Percentiles rank a stretch among this genome's conserved stretches.
phyloP scores from a whole-genome alignment of 2,113 vertebrate genomes.

The Terrapene triunguis region DNA sequence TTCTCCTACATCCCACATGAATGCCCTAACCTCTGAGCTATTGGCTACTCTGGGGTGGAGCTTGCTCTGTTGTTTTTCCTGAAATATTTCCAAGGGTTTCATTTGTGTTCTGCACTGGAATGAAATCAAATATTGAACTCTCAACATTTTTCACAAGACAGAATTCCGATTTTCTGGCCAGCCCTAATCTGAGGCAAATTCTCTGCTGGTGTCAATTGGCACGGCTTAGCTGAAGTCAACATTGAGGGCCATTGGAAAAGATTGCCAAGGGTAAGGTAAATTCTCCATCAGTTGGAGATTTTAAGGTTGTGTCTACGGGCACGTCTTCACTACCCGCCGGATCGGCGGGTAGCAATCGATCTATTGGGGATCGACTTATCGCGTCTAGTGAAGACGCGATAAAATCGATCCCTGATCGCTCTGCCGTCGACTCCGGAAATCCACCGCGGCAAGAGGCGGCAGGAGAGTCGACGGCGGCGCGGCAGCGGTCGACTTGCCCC shows the following conservation, averaged over 20 bases:
- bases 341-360: no score
- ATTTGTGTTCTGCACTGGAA: not conserved
- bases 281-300: not conserved
- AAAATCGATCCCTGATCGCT: no score
- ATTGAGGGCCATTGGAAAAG: rapidly evolving
- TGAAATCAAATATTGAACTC: not conserved
- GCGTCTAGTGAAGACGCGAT: no score
- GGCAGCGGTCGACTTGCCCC: no score
- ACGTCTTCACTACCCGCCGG: no score
- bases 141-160: not conserved
- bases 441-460: no score
- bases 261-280: not conserved
- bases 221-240: rapidly evolving
- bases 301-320: not conserved
- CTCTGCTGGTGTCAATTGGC: not conserved
- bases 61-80: not conserved
- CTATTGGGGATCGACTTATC: no score
- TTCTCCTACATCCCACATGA: not conserved
- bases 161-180: not conserved
- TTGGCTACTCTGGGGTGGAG: not conserved
- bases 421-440: no score
- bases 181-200: not conserved
- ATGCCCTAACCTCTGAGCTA: not conserved
- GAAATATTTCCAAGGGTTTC: not conserved
- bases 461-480: no score